Conservation (phyloP, 2,797 vertebrate species). For the Pseudopleuronectes americanus region DNA sequence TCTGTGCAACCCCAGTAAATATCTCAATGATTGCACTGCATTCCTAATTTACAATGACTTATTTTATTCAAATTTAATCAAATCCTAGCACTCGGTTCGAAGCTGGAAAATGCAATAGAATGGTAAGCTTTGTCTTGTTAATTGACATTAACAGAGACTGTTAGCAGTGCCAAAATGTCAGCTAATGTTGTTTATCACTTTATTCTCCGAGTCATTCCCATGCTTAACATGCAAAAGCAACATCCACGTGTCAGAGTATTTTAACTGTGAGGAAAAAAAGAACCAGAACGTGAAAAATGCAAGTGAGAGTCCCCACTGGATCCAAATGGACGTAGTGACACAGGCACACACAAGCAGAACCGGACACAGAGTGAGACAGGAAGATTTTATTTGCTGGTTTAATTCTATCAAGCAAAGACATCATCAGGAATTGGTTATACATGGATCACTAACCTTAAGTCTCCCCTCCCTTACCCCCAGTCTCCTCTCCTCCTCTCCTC, state of each 20-base stretch:
- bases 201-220: too few species aligned
- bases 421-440: slow-evolving; percentile 55
- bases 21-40: too few species aligned
- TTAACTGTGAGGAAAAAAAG: neutral
- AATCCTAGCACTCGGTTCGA: too few species aligned
- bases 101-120: slow-evolving; percentile 26
- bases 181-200: too few species aligned
- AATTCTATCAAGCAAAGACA: slow-evolving; percentile 64
- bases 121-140: slow-evolving; percentile 39
- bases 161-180: slow-evolving; percentile 22
- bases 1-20: too few species aligned
- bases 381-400: slow-evolving; percentile 65
- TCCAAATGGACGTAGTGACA: slow-evolving; percentile 13
- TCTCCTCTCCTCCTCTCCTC: too few species aligned
- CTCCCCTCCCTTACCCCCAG: neutral
- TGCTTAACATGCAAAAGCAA: too few species aligned
- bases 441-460: slow-evolving; percentile 58
- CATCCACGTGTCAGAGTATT: neutral
- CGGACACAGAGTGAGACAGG: slow-evolving; percentile 22
- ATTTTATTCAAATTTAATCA: too few species aligned
- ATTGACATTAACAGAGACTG: slow-evolving; percentile 39
- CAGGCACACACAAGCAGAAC: slow-evolving; percentile 5
- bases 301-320: too few species aligned
- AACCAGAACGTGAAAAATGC: neutral
- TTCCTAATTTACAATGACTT: too few species aligned